Evolutionary conservation across 30 jellyfish, hydroid and myxozoan genomes (phyloP), one percentile per base, ranked within the genome.

Genomic region (Pseudorhiza aurosa): DNA sequence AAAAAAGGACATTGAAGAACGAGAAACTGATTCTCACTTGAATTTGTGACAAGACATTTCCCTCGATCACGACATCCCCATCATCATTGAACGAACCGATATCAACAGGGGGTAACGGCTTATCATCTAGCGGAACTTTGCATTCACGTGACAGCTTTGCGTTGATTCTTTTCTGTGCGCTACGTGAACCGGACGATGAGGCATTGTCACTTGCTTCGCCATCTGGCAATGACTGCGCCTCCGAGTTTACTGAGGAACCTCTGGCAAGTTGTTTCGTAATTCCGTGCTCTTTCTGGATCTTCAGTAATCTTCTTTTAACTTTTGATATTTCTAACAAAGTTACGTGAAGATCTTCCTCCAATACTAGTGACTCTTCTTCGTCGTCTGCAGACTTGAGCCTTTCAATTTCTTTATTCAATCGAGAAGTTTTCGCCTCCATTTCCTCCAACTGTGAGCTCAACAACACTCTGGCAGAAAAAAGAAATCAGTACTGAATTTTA

Each of bases 21-120:
- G 3, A 56, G 9, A 56, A 32, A 56, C 7, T 7, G 0, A 46
- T 2, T 8, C 63, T 62, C 37, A 87, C 96, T 88, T 68, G 57
- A 15, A 87, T 49, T 57, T 80, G 89, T 5, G 89, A 72, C 18
- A 70, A 14, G 32, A 87, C 90, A 71, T 47, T 87, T 42, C 96
- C 96, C 45, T 87, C 96, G 0, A 84, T 57, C 40, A 87, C 96
- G 19, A 87, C 67, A 51, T 87, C 96, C 2, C 96, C 96, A 37
- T 69, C 96, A 26, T 87, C 96, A 42, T 87, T 87, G 33, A 26
- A 87, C 8, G 83, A 71, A 17, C 56, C 1, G 15, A 43, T 68
- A 50, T 77, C 88, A n/a, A 87, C 96, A 0, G 93, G 93, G 2
- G 96, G 96, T 15, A 47, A 15, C 27, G 82, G 89, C 8, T 68